Evolutionary conservation across 2,888 invertebrate species (phyloP).

Genomic region (Pachliopta kotzebuea): DNA sequence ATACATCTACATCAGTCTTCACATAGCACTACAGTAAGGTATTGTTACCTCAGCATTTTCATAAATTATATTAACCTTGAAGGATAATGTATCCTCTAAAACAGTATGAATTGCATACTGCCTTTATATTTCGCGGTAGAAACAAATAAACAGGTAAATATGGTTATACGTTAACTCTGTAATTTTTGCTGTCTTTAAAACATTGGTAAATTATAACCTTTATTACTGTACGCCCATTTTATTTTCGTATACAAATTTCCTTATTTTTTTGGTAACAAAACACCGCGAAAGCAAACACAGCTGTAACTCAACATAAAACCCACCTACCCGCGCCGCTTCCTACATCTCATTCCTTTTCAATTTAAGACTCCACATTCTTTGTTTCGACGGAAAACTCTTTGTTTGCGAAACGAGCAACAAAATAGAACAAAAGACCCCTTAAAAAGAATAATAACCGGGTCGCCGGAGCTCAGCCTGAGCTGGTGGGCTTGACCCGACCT

Average conservation of each 20-base stretch:
- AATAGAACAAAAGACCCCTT: conserved; percentile 28
- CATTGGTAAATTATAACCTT: no score
- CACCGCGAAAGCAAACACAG: conserved; percentile 17
- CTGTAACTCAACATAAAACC: conserved; percentile 27
- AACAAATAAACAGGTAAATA: no score
- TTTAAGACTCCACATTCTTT: conserved; percentile 30
- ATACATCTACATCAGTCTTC: no score
- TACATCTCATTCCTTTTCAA: conserved; percentile 27
- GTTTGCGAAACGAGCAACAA: conserved; percentile 30
- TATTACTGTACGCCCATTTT: conserved; percentile 9
- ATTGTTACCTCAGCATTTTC: no score
- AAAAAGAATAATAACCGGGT: conserved; percentile 28
- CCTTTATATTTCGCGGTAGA: no score
- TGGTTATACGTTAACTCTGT: no score
- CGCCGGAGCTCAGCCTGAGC: conserved; percentile 46
- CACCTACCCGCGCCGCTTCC: conserved; percentile 25
- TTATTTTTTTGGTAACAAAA: conserved; percentile 12
- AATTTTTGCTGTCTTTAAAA: no score
- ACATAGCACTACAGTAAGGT: no score
- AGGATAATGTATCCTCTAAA: no score
- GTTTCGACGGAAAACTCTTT: conserved; percentile 30
- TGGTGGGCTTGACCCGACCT: conserved; percentile 42
- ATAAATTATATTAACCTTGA: no score
- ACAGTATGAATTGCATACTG: no score
- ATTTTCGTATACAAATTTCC: conserved; percentile 8